phyloP scores from a whole-genome alignment of 2,113 vertebrate species.

The Sporophila hypoxantha region DNA sequence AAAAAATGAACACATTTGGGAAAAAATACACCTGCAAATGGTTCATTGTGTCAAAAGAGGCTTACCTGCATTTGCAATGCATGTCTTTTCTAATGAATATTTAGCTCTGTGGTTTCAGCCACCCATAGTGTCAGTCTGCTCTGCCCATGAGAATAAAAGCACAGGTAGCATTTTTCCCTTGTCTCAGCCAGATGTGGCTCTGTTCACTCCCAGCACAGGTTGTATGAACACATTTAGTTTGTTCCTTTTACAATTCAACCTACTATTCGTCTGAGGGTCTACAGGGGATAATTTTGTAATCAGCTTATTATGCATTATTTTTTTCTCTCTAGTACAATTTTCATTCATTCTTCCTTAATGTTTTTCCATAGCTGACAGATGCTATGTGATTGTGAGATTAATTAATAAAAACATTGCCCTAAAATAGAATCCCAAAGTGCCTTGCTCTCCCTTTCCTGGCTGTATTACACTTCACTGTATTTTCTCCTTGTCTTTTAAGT shows the following conservation, averaged over 20 bases:
- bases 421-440: not conserved
- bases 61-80: not conserved
- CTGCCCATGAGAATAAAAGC: not conserved
- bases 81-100: not conserved
- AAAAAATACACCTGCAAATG: not conserved
- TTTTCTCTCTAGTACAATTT: not conserved
- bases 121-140: accelerated
- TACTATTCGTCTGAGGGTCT: not conserved
- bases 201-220: not conserved
- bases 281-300: not conserved
- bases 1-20: not conserved
- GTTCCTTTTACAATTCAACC: not conserved
- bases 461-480: not conserved
- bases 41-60: not conserved
- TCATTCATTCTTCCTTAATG: not conserved
- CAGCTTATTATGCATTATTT: not conserved
- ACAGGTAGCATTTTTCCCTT: not conserved
- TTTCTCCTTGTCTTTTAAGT: not conserved
- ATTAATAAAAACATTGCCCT: conserved; percentile 7
- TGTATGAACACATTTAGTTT: not conserved
- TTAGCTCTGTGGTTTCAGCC: not conserved
- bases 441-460: not conserved
- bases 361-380: conserved; percentile 1
- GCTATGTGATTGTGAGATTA: not conserved
- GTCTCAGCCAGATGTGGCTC: not conserved